Evolutionary conservation across 2,888 invertebrate species (phyloP).

Genomic region (Drosophila melanosoma): DNA sequence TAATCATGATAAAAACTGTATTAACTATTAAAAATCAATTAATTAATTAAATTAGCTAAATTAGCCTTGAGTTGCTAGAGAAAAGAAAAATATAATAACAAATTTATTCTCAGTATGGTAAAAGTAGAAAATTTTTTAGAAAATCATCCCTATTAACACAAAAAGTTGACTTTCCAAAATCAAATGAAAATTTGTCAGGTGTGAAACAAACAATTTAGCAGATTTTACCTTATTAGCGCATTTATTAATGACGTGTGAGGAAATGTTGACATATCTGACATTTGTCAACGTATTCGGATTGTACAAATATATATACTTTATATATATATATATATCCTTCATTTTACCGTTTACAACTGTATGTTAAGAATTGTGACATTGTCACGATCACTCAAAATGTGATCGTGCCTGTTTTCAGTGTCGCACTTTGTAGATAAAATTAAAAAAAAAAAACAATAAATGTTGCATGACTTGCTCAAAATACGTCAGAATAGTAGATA

Average conservation of each 20-base stretch:
- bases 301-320: neutral
- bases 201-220: slow-evolving; percentile 3
- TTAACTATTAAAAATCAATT: neutral
- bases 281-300: slow-evolving; percentile 6
- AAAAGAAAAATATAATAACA: neutral
- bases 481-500: neutral
- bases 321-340: slow-evolving; percentile 27
- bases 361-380: slow-evolving; percentile 39
- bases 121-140: neutral
- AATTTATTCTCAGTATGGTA: neutral
- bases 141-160: neutral
- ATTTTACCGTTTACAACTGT: slow-evolving; percentile 35
- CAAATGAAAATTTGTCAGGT: neutral
- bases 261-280: slow-evolving; percentile 16
- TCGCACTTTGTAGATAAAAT: slow-evolving; percentile 24
- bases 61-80: neutral
- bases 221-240: slow-evolving; percentile 16
- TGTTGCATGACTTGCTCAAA: slow-evolving; percentile 42
- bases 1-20: neutral
- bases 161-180: neutral
- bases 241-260: slow-evolving; percentile 33
- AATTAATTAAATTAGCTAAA: neutral
- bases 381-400: slow-evolving; percentile 61
- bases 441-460: slow-evolving; percentile 14
- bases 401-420: slow-evolving; percentile 57